These are phyloP conservation scores for Ciconia boyciana DNA, from an alignment of 2,113 vertebrate species.

Conservation along the genomic window DNA sequence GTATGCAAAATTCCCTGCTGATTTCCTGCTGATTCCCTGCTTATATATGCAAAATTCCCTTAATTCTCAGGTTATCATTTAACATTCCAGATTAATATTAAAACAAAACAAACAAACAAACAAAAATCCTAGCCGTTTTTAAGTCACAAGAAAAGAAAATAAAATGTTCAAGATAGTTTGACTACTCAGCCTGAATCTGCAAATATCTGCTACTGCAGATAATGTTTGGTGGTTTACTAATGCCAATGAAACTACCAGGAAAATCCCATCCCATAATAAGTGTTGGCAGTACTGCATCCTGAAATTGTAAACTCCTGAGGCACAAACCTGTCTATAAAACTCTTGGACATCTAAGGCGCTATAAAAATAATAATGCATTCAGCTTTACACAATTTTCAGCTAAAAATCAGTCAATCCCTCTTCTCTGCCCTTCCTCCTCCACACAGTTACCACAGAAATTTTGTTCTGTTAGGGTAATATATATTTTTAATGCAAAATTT, in stretches of 20 bases:
- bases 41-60: background rate
- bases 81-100: background rate
- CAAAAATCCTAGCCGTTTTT: background rate
- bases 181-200: background rate
- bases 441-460: constrained; percentile 14
- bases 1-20: background rate
- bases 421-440: background rate
- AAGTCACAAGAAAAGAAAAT: background rate
- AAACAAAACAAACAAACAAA: background rate
- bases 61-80: background rate
- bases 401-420: constrained; percentile 4
- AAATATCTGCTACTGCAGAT: background rate
- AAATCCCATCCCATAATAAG: background rate
- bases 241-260: background rate
- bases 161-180: background rate
- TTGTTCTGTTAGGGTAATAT: constrained; percentile 5
- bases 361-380: constrained; percentile 48
- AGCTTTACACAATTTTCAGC: constrained; percentile 32
- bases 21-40: background rate
- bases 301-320: constrained; percentile 23
- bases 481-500: constrained; percentile 58
- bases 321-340: constrained; percentile 42
- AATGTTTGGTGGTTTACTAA: background rate
- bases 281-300: background rate
- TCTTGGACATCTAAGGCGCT: constrained; percentile 21